Conservation (phyloP, 1,140 invertebrate species). For the Drosophila grimshawi region DNA sequence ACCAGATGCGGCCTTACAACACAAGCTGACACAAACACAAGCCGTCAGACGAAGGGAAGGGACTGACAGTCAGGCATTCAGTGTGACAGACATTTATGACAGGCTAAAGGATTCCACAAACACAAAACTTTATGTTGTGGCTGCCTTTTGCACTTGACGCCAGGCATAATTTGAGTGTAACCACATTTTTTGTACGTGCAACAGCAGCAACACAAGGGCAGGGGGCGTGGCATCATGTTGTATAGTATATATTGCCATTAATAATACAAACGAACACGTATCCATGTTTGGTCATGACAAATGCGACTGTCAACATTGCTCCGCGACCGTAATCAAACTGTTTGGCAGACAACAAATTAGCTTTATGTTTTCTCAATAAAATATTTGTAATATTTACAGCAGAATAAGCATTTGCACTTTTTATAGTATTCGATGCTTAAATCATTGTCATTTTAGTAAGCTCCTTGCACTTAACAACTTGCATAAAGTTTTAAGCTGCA, state of each 20-base stretch:
- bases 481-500: too few species aligned
- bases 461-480: too few species aligned
- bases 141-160: constrained; percentile 67
- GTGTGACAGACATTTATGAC: constrained; percentile 46
- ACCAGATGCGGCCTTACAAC: constrained; percentile 18
- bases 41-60: neutral
- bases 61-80: constrained; percentile 8
- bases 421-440: too few species aligned
- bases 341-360: neutral
- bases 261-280: constrained; percentile 25
- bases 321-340: neutral
- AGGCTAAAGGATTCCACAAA: constrained; percentile 26
- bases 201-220: constrained; percentile 8
- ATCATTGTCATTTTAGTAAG: too few species aligned
- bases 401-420: too few species aligned
- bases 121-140: constrained; percentile 39
- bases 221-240: constrained; percentile 24
- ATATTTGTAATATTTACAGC: too few species aligned
- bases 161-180: constrained; percentile 76
- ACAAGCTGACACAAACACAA: constrained; percentile 9
- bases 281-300: constrained; percentile 18
- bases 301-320: constrained; percentile 14
- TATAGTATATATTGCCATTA: constrained; percentile 33
- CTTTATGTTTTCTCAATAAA: neutral
- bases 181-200: constrained; percentile 53